Evolutionary conservation across 2,113 vertebrate species (phyloP).

Genomic region (Ellobius talpinus): DNA sequence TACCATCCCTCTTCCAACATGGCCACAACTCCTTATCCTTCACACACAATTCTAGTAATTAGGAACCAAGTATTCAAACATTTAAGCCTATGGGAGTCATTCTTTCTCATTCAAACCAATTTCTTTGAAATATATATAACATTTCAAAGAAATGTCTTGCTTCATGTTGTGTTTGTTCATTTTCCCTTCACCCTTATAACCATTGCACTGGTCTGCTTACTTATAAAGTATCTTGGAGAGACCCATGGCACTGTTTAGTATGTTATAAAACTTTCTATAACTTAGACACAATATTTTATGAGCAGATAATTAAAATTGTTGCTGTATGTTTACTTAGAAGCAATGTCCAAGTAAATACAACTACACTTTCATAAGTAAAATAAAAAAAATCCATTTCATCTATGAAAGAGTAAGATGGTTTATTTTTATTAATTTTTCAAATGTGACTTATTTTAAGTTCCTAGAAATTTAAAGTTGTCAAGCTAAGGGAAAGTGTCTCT

Average conservation of each 20-base stretch:
- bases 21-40: background rate
- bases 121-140: no score
- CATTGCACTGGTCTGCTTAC: no score
- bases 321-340: background rate
- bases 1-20: background rate
- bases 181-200: no score
- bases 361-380: background rate
- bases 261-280: background rate
- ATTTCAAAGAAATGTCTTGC: background rate
- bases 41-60: background rate
- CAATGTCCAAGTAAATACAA: background rate
- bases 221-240: background rate
- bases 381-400: conserved; percentile 17
- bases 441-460: background rate
- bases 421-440: conserved; percentile 8
- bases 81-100: background rate
- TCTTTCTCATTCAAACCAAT: background rate
- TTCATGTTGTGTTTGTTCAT: background rate
- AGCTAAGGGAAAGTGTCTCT: background rate
- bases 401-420: background rate
- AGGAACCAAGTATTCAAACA: background rate
- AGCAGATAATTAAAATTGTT: background rate
- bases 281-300: background rate
- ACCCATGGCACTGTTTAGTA: background rate
- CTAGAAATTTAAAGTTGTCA: background rate